phyloP scores from a whole-genome alignment of 37 sponge, comb jelly and placozoan genomes.

The Agelas oroides region DNA sequence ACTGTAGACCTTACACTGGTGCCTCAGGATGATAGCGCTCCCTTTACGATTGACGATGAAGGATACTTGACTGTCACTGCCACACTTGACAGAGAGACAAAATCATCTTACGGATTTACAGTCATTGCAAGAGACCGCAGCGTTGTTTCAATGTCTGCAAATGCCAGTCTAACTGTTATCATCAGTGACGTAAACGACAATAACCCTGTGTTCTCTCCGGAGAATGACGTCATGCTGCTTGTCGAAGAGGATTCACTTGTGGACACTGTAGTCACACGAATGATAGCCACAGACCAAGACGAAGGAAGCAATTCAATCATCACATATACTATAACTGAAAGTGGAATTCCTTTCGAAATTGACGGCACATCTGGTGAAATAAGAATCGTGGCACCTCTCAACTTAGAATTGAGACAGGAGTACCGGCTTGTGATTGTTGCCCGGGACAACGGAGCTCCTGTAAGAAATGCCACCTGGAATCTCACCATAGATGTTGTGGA shows the following conservation, averaged over 20 bases:
- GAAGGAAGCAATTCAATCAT: slow-evolving; percentile 52
- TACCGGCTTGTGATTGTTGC: slow-evolving; percentile 32
- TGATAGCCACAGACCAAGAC: slow-evolving; percentile 76
- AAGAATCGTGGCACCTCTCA: not conserved
- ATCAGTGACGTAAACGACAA: slow-evolving; percentile 75
- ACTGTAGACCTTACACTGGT: slow-evolving; percentile 15
- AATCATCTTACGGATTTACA: slow-evolving; percentile 23
- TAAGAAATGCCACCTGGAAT: not conserved
- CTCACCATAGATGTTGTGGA: slow-evolving; percentile 42
- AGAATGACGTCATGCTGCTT: not conserved
- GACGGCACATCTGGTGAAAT: slow-evolving; percentile 48
- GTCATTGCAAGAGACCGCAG: slow-evolving; percentile 63
- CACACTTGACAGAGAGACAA: slow-evolving; percentile 75
- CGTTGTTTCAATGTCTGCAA: not conserved
- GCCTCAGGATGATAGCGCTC: not conserved
- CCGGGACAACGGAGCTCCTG: slow-evolving; percentile 24
- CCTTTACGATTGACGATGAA: slow-evolving; percentile 27
- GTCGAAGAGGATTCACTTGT: slow-evolving; percentile 58
- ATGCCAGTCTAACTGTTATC: slow-evolving; percentile 28
- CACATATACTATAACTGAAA: slow-evolving; percentile 23
- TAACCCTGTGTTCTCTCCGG: slow-evolving; percentile 34
- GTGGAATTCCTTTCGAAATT: slow-evolving; percentile 36
- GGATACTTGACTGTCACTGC: slow-evolving; percentile 27
- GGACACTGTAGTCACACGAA: slow-evolving; percentile 22
- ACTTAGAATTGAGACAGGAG: not conserved